Evolutionary conservation across 2,113 vertebrate genomes (phyloP).

Genomic region (human (Homo sapiens)): DNA sequence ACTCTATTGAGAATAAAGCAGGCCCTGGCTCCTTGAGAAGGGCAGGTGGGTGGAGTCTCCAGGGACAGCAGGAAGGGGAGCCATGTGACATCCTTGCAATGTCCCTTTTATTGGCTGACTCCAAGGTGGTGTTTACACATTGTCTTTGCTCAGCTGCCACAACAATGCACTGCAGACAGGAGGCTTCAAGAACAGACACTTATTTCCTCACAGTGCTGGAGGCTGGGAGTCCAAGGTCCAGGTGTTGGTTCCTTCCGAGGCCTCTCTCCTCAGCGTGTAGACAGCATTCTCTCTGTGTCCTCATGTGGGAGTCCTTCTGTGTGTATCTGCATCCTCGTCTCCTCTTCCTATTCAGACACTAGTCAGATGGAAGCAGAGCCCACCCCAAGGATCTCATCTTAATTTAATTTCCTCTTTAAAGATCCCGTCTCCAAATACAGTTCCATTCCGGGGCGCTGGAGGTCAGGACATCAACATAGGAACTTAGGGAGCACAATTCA

Average conservation of each 20-base stretch:
- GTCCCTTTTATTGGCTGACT: neutral
- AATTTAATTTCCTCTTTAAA: too few relatives aligned
- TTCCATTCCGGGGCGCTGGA: too few relatives aligned
- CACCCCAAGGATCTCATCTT: neutral
- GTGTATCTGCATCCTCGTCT: neutral
- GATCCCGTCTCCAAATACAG: neutral
- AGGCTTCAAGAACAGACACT: neutral
- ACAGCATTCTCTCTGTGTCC: neutral
- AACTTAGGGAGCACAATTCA: neutral
- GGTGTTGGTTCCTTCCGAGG: rapidly evolving
- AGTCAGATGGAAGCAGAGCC: neutral
- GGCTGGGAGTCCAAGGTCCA: neutral
- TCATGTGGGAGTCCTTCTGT: neutral
- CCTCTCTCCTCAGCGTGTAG: too few relatives aligned
- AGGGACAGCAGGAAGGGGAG: neutral
- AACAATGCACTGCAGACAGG: neutral
- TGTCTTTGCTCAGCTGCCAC: neutral
- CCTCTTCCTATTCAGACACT: neutral
- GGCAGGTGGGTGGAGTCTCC: neutral
- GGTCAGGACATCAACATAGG: too few relatives aligned
- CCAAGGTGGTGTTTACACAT: neutral
- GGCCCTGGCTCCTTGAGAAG: neutral
- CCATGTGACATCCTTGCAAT: conserved; percentile 16
- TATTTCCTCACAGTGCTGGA: too few relatives aligned
- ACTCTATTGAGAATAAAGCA: neutral